Evolutionary conservation across 2,888 invertebrate genomes (phyloP).

Genomic region (Drosophila anomelani): DNA sequence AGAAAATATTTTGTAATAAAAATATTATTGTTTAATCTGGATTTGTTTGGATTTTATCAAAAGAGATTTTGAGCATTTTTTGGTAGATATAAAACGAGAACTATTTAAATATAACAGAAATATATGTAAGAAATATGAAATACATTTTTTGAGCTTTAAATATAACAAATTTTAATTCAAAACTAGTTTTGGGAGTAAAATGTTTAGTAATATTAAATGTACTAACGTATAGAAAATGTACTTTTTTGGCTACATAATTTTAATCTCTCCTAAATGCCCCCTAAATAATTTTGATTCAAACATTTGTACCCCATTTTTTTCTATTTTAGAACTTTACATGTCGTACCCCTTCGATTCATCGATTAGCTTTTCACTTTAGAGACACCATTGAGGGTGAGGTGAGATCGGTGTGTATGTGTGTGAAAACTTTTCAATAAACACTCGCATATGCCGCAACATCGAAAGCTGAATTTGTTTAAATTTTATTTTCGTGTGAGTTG

Average conservation of each 20-base stretch:
- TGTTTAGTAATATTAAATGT: too few relatives aligned
- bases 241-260: background rate
- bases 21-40: background rate
- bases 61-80: background rate
- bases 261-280: background rate
- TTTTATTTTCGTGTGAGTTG: constrained; percentile 50
- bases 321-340: constrained; percentile 1
- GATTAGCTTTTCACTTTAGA: constrained; percentile 13
- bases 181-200: background rate
- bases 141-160: background rate
- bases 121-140: background rate
- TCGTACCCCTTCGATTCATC: constrained; percentile 3
- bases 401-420: background rate
- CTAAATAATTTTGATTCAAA: background rate
- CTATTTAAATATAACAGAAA: background rate
- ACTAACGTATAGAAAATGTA: too few relatives aligned
- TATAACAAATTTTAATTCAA: background rate
- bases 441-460: constrained; percentile 45
- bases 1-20: background rate
- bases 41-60: background rate
- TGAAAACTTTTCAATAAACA: constrained; percentile 47
- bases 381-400: background rate
- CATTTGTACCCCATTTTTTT: background rate
- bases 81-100: background rate
- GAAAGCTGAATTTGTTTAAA: constrained; percentile 62